Conservation (phyloP, 2,113 vertebrate species). For the Meles meles region DNA sequence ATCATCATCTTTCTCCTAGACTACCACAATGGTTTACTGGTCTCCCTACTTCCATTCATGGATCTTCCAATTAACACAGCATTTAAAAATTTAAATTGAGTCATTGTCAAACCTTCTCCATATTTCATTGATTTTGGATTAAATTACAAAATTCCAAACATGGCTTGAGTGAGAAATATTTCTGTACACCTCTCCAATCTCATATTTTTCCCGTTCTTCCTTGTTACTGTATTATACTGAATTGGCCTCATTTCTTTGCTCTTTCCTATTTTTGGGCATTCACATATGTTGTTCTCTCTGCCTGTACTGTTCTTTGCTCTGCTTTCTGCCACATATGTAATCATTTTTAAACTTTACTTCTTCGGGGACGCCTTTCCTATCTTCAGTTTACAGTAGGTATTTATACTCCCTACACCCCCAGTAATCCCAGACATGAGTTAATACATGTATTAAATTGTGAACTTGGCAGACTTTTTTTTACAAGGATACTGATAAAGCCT, state of each 20-base stretch:
- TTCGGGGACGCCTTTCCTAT: neutral
- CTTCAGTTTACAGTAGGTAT: neutral
- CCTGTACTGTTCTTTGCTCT: neutral
- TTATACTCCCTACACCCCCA: neutral
- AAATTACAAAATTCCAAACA: neutral
- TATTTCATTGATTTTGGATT: conserved; percentile 1
- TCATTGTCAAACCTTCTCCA: neutral
- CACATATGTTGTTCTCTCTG: neutral
- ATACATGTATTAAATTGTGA: neutral
- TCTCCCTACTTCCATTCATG: neutral
- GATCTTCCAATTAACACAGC: neutral
- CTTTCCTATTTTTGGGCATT: neutral
- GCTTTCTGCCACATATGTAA: neutral
- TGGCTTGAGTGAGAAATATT: neutral
- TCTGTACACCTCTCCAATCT: neutral
- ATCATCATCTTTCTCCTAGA: neutral
- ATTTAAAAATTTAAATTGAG: conserved; percentile 9
- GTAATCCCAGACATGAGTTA: neutral
- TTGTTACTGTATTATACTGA: neutral
- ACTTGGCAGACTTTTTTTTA: neutral
- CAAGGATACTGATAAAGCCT: neutral
- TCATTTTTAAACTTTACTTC: neutral
- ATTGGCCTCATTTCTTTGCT: neutral
- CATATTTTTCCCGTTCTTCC: neutral
- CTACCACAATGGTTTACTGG: neutral